phyloP scores from a whole-genome alignment of 2,888 invertebrate genomes.

The Gymnocheta viridis region DNA sequence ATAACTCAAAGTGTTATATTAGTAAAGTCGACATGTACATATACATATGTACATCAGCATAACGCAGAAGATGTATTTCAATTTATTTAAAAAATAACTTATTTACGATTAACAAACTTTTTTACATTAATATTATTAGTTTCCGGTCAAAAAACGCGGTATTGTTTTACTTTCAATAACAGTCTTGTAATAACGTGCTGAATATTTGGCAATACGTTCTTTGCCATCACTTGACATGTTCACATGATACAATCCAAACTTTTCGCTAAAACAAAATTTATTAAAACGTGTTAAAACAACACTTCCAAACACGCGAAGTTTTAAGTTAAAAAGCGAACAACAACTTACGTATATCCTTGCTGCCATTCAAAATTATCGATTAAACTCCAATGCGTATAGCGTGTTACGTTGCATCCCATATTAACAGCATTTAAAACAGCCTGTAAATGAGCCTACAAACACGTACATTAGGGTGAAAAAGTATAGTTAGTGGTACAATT shows the following conservation, averaged over 20 bases:
- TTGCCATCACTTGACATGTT: conserved; percentile 85
- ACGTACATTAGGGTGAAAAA: neutral
- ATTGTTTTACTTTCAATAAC: conserved; percentile 70
- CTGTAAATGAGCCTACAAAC: conserved; percentile 74
- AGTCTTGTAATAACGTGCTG: conserved; percentile 78
- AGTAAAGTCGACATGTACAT: too few relatives aligned
- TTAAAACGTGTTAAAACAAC: conserved; percentile 43
- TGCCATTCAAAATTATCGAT: conserved; percentile 79
- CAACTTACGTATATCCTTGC: conserved; percentile 76
- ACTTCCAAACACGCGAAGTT: conserved; percentile 48
- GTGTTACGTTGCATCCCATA: conserved; percentile 75
- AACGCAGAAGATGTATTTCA: neutral
- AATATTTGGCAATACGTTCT: conserved; percentile 85
- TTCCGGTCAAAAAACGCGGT: conserved; percentile 35
- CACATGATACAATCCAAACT: conserved; percentile 87
- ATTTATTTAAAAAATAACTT: neutral
- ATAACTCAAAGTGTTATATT: too few relatives aligned
- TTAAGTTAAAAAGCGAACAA: conserved; percentile 11
- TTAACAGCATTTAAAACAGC: conserved; percentile 75
- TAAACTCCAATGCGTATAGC: conserved; percentile 77
- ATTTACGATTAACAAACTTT: neutral
- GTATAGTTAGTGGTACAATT: too few relatives aligned
- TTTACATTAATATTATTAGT: conserved; percentile 12
- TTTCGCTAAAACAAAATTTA: conserved; percentile 78
- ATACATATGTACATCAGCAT: too few relatives aligned